These are phyloP conservation scores for Zootoca vivipara DNA, from an alignment of 2,113 vertebrate genomes.

Conservation along the genomic window DNA sequence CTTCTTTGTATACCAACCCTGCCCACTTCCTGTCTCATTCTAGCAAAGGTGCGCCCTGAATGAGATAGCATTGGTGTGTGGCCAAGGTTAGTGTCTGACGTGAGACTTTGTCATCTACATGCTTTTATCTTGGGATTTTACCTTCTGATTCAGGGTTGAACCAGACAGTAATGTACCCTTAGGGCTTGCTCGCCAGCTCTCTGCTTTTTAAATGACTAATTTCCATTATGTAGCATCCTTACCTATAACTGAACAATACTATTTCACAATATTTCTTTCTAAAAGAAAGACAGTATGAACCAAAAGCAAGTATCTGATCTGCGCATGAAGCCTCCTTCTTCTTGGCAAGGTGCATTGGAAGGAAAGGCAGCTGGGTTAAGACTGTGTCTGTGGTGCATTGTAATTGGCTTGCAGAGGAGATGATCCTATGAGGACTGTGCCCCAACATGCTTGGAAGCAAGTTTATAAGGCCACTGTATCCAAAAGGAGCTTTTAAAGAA, in stretches of 20 bases:
- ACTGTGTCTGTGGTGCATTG: not conserved
- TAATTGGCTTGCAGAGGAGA: not conserved
- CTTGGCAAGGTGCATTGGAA: not conserved
- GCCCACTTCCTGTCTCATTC: slow-evolving; percentile 7
- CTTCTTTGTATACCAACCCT: not conserved
- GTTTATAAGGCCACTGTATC: too few relatives aligned
- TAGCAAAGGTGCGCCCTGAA: not conserved
- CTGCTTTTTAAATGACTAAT: slow-evolving; percentile 12
- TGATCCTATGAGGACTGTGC: too few relatives aligned
- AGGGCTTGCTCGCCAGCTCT: fast-evolving
- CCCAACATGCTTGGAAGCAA: not conserved
- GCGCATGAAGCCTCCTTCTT: not conserved
- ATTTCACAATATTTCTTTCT: not conserved
- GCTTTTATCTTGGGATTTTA: not conserved
- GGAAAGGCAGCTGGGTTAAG: not conserved
- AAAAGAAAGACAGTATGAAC: not conserved
- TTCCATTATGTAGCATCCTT: not conserved
- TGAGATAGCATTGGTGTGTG: not conserved
- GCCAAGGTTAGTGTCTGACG: not conserved
- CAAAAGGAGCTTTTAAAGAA: not conserved
- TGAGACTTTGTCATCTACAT: fast-evolving
- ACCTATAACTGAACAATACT: not conserved
- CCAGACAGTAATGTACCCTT: not conserved
- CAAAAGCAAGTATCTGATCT: not conserved
- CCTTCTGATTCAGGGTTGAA: not conserved